Base-by-base conservation (phyloP, 2,888 invertebrate genomes). In the Fragum whitleyi region DNA sequence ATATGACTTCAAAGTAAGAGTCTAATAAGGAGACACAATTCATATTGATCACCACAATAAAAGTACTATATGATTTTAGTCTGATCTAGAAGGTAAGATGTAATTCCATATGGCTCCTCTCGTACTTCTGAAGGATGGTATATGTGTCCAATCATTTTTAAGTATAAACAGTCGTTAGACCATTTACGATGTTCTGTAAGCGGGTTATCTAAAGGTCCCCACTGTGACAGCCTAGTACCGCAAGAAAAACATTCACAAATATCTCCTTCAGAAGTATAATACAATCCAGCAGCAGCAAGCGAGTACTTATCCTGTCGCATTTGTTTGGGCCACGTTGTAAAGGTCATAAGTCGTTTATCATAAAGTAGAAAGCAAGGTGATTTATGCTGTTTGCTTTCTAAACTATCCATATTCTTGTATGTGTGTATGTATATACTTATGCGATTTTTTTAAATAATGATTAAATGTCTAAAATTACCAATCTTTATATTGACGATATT, bases 181-280 rank as follows among this genome's bases (percentile, higher is more conserved):
- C 59, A 61, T 61, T 61, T 72, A 21, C 59, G 32, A 39, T 72
- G 61, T 47, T 72, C 72, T 39, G 21, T 39, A 3, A 59, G 39
- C 28, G 72, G 39, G n/a, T 39, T 28, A 29, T 72, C 72, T n/a
- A 11, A 16, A 26, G 23, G 16, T 61, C 21, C 61, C 72, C 61
- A 72, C 23, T 28, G 39, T 16, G 26, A 39, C n/a, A 72, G 39
- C 11, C 28, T 23, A n/a, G 59, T 59, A 26, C 72, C 61, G 36
- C 72, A 59, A 9, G 61, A 53, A 59, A 72, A 72, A 72, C 72
- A 72, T 47, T 42, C 39, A 19, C 70, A 70, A 36, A 57, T 42
- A 26, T 61, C 61, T 26, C 47, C 61, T 61, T 61, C 72, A 0
- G 26, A 39, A 9, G 19, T 72, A 61, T 71, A 57, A 42, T 23